Percentiles rank a stretch among this genome's conserved stretches.
phyloP scores from a whole-genome alignment of 2,113 vertebrate genomes.

The Corythornis madagascariensis region DNA sequence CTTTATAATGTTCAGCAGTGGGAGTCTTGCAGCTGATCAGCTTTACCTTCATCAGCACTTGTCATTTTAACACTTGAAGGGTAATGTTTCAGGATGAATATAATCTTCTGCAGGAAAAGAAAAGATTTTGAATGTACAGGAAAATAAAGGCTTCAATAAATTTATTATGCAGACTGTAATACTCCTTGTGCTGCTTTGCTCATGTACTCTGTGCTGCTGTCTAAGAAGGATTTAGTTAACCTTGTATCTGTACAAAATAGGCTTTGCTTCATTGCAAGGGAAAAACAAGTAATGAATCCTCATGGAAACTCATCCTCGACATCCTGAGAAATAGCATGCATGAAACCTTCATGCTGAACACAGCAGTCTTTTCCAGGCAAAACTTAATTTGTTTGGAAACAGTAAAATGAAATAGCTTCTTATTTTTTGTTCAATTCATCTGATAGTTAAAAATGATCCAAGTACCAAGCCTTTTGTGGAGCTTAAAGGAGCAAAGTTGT shows the following conservation, averaged over 20 bases:
- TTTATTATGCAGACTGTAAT: slow-evolving; percentile 46
- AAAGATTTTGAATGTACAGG: slow-evolving; percentile 53
- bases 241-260: slow-evolving; percentile 29
- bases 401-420: not conserved
- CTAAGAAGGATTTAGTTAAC: slow-evolving; percentile 42
- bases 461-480: not conserved
- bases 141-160: slow-evolving; percentile 48
- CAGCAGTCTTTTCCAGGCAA: not conserved
- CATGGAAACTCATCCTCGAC: not conserved
- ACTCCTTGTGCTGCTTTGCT: not conserved
- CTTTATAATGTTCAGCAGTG: slow-evolving; percentile 66
- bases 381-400: slow-evolving; percentile 12
- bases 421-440: not conserved
- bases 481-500: not conserved
- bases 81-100: slow-evolving; percentile 58
- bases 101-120: slow-evolving; percentile 55
- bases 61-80: slow-evolving; percentile 67
- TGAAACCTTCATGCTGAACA: not conserved
- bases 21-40: slow-evolving; percentile 60
- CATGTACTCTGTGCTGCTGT: slow-evolving; percentile 25
- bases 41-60: slow-evolving; percentile 59
- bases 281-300: slow-evolving; percentile 17
- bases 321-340: not conserved
- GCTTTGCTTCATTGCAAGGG: slow-evolving; percentile 17
- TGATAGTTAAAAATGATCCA: not conserved